A percentile compares a stretch with the other conserved stretches of the same genome.
phyloP scores from a whole-genome alignment of 2,113 vertebrate species.

The Prochilodus magdalenae region DNA sequence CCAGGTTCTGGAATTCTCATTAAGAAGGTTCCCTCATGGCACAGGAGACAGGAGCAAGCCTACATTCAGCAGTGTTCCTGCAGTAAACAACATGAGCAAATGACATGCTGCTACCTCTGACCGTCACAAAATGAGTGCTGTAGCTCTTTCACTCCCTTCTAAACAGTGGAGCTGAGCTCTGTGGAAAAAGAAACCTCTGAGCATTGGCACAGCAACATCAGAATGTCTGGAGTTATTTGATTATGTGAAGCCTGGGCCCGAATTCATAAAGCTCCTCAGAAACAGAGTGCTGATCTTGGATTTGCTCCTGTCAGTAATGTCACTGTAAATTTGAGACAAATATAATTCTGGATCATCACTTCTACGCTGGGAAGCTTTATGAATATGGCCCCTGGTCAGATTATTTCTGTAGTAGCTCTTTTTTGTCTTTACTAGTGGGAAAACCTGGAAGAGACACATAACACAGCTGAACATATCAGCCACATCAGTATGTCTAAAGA shows the following conservation, averaged over 20 bases:
- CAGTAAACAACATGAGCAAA: constrained; percentile 4
- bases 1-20: background rate
- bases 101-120: background rate
- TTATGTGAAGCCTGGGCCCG: background rate
- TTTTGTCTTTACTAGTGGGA: too few species aligned
- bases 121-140: background rate
- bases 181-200: background rate
- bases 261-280: background rate
- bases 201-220: background rate
- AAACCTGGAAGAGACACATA: too few species aligned
- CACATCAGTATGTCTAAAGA: too few species aligned
- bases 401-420: too few species aligned
- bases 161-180: background rate
- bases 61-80: background rate
- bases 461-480: too few species aligned
- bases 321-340: background rate
- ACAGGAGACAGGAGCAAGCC: background rate
- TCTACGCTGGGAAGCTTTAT: background rate
- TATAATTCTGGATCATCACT: background rate
- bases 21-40: background rate
- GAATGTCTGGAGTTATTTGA: background rate
- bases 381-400: background rate
- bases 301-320: background rate
- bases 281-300: background rate
- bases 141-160: background rate